Evolutionary conservation across 92 coral and sea anemone genomes (phyloP).

Genomic region (Porites evermanni): DNA sequence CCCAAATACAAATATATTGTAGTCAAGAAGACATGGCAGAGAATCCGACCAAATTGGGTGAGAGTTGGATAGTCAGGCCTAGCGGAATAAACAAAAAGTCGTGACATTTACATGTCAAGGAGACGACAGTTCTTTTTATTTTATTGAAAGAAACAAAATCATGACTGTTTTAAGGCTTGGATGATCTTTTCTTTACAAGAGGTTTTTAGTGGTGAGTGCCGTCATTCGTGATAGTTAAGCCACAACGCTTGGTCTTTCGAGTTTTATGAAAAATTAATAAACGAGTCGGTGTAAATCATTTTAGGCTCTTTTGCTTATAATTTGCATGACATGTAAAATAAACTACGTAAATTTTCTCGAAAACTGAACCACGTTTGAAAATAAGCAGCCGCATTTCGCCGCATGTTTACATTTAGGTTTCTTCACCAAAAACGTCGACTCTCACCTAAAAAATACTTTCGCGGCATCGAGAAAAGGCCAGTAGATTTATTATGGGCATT

Average conservation of each 20-base stretch:
- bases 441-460: not conserved
- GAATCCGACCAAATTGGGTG: constrained; percentile 27
- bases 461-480: constrained; percentile 2
- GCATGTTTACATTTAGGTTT: not conserved
- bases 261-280: constrained; percentile 30
- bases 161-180: not conserved
- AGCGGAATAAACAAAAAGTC: constrained; percentile 43
- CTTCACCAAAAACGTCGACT: not conserved
- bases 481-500: not conserved
- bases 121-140: constrained; percentile 1
- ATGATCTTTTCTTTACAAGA: not conserved
- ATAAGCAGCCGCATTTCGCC: not conserved
- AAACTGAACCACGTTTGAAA: constrained; percentile 14
- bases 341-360: constrained; percentile 40
- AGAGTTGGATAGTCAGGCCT: constrained; percentile 13
- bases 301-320: constrained; percentile 20
- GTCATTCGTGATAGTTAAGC: not conserved
- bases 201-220: not conserved
- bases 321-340: constrained; percentile 52
- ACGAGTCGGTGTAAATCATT: constrained; percentile 34
- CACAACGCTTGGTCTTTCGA: not conserved
- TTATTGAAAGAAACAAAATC: constrained; percentile 1
- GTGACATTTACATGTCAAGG: constrained; percentile 24
- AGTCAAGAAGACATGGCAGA: constrained; percentile 1
- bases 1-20: constrained; percentile 31